phyloP scores from a whole-genome alignment of 2,113 vertebrate species.

The Oreotragus oreotragus region DNA sequence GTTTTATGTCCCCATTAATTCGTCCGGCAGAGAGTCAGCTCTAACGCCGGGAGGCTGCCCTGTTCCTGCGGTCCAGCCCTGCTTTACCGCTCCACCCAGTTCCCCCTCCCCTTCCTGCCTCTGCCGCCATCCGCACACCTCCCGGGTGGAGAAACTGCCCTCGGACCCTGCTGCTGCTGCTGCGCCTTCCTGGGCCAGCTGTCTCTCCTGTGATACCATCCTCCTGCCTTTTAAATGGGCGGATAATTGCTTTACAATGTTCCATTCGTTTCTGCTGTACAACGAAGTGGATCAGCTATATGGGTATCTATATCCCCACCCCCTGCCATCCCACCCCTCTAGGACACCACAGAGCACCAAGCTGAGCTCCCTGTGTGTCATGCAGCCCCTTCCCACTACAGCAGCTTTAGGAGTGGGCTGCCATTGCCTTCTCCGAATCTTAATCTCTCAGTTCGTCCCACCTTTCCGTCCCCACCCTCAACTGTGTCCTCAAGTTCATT shows the following conservation, averaged over 20 bases:
- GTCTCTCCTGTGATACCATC: neutral
- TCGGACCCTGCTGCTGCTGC: rapidly evolving
- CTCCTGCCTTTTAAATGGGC: neutral
- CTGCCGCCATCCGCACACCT: neutral
- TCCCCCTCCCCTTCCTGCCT: neutral
- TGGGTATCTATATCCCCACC: neutral
- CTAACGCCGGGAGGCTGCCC: rapidly evolving
- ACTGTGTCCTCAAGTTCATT: neutral
- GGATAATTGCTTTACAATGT: neutral
- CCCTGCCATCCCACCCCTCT: neutral
- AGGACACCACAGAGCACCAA: neutral
- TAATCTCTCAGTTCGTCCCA: neutral
- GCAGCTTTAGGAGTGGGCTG: neutral
- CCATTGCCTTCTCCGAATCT: neutral
- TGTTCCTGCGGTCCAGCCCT: neutral
- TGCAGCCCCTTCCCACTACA: neutral
- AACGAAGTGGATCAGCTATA: neutral
- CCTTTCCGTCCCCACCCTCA: neutral
- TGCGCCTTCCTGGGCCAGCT: neutral
- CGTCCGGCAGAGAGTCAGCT: neutral
- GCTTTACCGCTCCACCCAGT: rapidly evolving
- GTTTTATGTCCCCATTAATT: neutral
- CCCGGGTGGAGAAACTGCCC: rapidly evolving
- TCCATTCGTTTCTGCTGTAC: neutral
- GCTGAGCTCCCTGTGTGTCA: neutral